Conservation (phyloP, 2,113 vertebrate genomes). For the Cryptoleucopteryx plumbea region DNA sequence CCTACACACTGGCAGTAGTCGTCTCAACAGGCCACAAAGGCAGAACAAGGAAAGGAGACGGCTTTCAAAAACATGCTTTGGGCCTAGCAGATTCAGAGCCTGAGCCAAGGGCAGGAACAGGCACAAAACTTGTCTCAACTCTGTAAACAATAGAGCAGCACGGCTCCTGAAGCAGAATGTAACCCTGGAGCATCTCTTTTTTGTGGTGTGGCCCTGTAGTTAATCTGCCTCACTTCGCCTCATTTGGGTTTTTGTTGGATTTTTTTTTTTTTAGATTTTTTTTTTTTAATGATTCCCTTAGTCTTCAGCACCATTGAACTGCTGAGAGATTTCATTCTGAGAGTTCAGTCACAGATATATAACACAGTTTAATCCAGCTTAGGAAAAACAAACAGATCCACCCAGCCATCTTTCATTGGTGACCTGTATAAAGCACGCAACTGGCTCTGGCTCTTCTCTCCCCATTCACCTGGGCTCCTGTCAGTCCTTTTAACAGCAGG, state of each 20-base stretch:
- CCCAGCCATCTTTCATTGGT: not conserved
- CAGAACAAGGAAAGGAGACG: not conserved
- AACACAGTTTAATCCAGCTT: not conserved
- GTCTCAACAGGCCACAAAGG: not conserved
- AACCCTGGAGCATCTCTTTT: not conserved
- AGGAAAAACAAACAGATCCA: constrained; percentile 40
- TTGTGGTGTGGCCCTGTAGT: not conserved
- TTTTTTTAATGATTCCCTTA: not conserved
- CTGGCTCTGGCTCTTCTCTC: not conserved
- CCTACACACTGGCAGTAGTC: not conserved
- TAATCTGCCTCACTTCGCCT: not conserved
- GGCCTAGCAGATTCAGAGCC: not conserved
- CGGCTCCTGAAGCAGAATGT: not conserved
- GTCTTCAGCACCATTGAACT: not conserved
- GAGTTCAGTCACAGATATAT: not conserved
- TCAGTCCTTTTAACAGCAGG: not conserved
- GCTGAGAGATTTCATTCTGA: not conserved
- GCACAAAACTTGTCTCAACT: not conserved
- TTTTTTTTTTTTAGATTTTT: not conserved
- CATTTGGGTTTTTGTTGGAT: not conserved
- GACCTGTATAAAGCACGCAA: not conserved
- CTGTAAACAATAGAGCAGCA: not conserved
- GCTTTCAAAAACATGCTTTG: not conserved
- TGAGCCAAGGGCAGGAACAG: not conserved
- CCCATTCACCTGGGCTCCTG: not conserved